phyloP scores from a whole-genome alignment of 2,888 invertebrate species.

The Tachina fera region DNA sequence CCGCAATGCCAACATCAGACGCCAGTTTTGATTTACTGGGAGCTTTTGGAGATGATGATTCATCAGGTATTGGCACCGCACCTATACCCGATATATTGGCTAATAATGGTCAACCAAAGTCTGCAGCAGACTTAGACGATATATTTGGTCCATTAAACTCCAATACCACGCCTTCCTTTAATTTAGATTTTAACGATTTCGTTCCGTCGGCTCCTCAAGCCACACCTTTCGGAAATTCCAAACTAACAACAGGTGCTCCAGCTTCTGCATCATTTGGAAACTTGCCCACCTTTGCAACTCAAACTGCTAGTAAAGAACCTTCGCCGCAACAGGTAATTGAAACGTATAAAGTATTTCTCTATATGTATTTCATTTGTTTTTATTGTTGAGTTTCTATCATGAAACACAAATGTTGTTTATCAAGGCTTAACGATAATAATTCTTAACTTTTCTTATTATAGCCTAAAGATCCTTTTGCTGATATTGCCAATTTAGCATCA shows the following conservation, averaged over 20 bases:
- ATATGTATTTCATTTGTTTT: too few species aligned
- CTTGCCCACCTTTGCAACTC: slow-evolving; percentile 74
- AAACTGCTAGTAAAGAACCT: slow-evolving; percentile 81
- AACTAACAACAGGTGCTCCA: slow-evolving; percentile 43
- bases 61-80: slow-evolving; percentile 79
- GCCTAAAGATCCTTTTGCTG: slow-evolving; percentile 89
- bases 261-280: slow-evolving; percentile 72
- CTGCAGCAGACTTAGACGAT: slow-evolving; percentile 84
- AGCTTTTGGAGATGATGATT: slow-evolving; percentile 81
- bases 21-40: slow-evolving; percentile 86
- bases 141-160: slow-evolving; percentile 85
- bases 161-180: slow-evolving; percentile 72
- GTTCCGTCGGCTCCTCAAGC: slow-evolving; percentile 72
- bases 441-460: slow-evolving; percentile 62
- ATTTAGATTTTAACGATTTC: slow-evolving; percentile 77
- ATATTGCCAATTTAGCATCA: slow-evolving; percentile 85
- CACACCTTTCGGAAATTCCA: slow-evolving; percentile 68
- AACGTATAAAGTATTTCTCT: too few species aligned
- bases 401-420: too few species aligned
- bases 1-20: slow-evolving; percentile 79
- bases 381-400: too few species aligned
- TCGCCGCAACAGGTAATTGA: slow-evolving; percentile 83
- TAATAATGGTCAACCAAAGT: slow-evolving; percentile 76
- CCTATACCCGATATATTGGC: slow-evolving; percentile 80
- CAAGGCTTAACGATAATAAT: neutral